Percentiles rank a stretch among this genome's conserved stretches.
Evolutionary conservation across 1,140 invertebrate genomes (phyloP).

Genomic region (Cherax destructor): DNA sequence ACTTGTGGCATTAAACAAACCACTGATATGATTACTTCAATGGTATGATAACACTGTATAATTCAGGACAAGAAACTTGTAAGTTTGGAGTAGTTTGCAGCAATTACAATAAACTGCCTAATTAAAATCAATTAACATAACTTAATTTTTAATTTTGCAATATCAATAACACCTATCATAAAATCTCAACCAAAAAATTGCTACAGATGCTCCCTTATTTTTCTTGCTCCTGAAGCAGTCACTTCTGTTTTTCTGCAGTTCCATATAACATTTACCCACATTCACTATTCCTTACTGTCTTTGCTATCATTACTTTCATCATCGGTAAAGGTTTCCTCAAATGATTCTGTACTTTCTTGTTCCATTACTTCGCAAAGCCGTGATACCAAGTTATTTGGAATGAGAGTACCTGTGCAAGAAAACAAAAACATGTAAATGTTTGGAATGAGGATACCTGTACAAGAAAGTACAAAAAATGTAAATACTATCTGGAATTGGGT

Average conservation of each 20-base stretch:
- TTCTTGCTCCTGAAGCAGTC: slow-evolving; percentile 20
- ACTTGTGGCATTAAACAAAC: not conserved
- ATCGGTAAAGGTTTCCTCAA: slow-evolving; percentile 60
- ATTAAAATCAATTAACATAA: not conserved
- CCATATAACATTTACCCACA: not conserved
- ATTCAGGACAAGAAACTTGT: slow-evolving; percentile 1
- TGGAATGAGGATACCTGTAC: too few relatives aligned
- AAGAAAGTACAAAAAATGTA: too few relatives aligned
- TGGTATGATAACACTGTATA: not conserved
- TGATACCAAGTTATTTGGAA: slow-evolving; percentile 91
- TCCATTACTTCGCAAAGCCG: slow-evolving; percentile 76
- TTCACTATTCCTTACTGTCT: slow-evolving; percentile 40
- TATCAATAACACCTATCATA: not conserved
- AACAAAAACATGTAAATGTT: slow-evolving; percentile 8
- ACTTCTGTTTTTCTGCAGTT: not conserved
- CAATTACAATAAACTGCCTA: not conserved
- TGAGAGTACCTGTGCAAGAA: slow-evolving; percentile 84
- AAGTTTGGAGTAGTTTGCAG: not conserved
- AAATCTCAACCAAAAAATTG: not conserved
- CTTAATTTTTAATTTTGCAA: not conserved
- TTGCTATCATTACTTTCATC: slow-evolving; percentile 58
- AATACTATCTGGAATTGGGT: too few relatives aligned
- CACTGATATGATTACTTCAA: not conserved
- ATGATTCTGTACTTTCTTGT: slow-evolving; percentile 64
- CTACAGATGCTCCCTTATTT: slow-evolving; percentile 11